Base-by-base conservation (phyloP, 2,888 invertebrate genomes). In the Coelinius sp. region DNA sequence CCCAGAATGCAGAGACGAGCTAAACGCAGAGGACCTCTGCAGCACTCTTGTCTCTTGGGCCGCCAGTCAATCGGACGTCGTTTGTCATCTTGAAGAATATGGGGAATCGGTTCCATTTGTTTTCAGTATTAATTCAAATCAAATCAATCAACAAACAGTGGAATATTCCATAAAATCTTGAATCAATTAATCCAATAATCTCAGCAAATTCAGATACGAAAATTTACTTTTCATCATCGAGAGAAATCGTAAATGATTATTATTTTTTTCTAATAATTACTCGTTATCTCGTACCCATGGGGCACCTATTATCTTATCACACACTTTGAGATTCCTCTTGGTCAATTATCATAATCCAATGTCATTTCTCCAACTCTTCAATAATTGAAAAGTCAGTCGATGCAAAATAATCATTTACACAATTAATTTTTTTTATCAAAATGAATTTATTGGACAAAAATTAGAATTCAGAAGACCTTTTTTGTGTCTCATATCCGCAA, bases 1-100 rank as follows among this genome's bases (percentile, higher is more conserved):
- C 93, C 91, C 49, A 94, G 86, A 0, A 91, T 81, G 70, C 93
- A 90, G 63, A 94, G 89, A 25, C 92, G 89, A 73, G 92, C 86
- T 4, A 93, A 89, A 73, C 91, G 88, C 62, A 92, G 82, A 0
- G 93, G 93, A 0, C 91, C 92, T 68, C 86, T 87, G 73, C 79
- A 80, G 73, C 79, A 80, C 38, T 76, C 72, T 1, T 77, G 73
- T 38, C 73, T 81, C 67, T 77, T 77, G 3, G 84, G 81, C 59
- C 78, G 80, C 84, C 85, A 85, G 64, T 84, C 82, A 62, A 84
- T 76, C 24, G 83, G 82, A 12, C 82, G 77, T 10, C 49, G 63
- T 35, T 79, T 81, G 25, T 81, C 79, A 52, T 84, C 83, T 70
- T 38, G 24, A 56, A 56, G 25, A 22, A 17, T 22, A 31, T 46